These are phyloP conservation scores for Aurelia sp. DNA, from an alignment of 30 jellyfish, hydroid and myxozoan genomes.

Conservation along the genomic window DNA sequence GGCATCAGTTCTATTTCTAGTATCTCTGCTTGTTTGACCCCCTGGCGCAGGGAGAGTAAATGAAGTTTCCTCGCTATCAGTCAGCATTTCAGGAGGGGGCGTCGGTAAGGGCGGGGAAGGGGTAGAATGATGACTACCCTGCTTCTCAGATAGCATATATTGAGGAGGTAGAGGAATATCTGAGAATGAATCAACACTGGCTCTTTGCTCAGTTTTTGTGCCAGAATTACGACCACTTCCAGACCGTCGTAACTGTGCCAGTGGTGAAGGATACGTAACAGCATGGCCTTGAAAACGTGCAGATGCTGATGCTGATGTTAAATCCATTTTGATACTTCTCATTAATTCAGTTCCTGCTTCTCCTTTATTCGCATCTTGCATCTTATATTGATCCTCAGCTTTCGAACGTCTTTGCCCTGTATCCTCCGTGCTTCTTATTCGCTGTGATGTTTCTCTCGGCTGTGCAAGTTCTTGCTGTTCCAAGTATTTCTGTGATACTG, in stretches of 20 bases:
- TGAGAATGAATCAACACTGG: slow-evolving; percentile 69
- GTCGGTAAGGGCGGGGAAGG: slow-evolving; percentile 82
- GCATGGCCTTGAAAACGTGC: not conserved
- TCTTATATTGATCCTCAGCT: not conserved
- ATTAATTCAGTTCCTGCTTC: slow-evolving; percentile 41
- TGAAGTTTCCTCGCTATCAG: slow-evolving; percentile 66
- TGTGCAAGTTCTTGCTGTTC: slow-evolving; percentile 23
- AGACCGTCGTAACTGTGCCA: slow-evolving; percentile 45
- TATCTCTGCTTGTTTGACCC: not conserved
- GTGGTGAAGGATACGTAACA: slow-evolving; percentile 27
- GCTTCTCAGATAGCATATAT: slow-evolving; percentile 69
- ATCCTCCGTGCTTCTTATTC: not conserved
- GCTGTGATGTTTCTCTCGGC: not conserved
- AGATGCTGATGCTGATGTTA: slow-evolving; percentile 34
- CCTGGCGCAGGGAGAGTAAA: not conserved
- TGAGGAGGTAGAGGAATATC: slow-evolving; percentile 92
- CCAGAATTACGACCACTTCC: slow-evolving; percentile 7
- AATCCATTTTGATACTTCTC: slow-evolving; percentile 52
- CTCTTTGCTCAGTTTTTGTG: slow-evolving; percentile 28
- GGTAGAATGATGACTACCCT: slow-evolving; percentile 49
- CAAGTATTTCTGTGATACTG: slow-evolving; percentile 28
- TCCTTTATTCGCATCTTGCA: not conserved
- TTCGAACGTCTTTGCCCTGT: not conserved
- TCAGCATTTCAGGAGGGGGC: slow-evolving; percentile 71
- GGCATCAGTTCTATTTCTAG: not conserved